These are phyloP conservation scores for Mormoops blainvillei DNA, from an alignment of 2,113 vertebrate species.

Conservation along the genomic window DNA sequence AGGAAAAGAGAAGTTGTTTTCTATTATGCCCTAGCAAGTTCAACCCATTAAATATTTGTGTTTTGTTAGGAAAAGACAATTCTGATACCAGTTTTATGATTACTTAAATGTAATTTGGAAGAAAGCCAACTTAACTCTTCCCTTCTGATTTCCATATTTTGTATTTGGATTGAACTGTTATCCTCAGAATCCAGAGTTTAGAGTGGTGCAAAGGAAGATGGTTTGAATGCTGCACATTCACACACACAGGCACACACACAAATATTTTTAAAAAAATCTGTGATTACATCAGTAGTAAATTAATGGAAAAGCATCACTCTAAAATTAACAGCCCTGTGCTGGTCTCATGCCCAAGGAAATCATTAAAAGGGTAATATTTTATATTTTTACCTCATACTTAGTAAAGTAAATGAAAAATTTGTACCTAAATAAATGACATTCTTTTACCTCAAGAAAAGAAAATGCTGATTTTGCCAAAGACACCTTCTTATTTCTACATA, in stretches of 20 bases:
- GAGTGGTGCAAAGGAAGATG: background rate
- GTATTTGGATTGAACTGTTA: background rate
- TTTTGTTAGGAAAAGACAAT: background rate
- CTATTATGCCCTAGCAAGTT: background rate
- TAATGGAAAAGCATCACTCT: conserved; percentile 50
- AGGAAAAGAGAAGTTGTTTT: background rate
- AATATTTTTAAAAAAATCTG: conserved; percentile 69
- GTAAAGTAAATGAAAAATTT: background rate
- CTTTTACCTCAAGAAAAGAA: background rate
- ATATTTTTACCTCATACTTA: background rate
- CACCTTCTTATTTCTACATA: background rate
- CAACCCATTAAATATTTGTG: background rate
- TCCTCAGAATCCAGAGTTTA: background rate
- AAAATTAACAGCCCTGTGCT: conserved; percentile 52
- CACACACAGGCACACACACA: conserved; percentile 24
- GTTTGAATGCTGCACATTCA: conserved; percentile 5
- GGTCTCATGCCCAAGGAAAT: conserved; percentile 38
- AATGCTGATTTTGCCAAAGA: background rate
- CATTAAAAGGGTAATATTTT: background rate
- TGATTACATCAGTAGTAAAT: conserved; percentile 42
- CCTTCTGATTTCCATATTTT: background rate
- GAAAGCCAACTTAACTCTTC: background rate
- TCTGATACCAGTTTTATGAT: background rate
- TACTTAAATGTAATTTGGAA: background rate
- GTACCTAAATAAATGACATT: background rate